Percentiles rank a stretch among this genome's conserved stretches.
phyloP scores from a whole-genome alignment of 2,113 vertebrate species.

The Gadus macrocephalus region DNA sequence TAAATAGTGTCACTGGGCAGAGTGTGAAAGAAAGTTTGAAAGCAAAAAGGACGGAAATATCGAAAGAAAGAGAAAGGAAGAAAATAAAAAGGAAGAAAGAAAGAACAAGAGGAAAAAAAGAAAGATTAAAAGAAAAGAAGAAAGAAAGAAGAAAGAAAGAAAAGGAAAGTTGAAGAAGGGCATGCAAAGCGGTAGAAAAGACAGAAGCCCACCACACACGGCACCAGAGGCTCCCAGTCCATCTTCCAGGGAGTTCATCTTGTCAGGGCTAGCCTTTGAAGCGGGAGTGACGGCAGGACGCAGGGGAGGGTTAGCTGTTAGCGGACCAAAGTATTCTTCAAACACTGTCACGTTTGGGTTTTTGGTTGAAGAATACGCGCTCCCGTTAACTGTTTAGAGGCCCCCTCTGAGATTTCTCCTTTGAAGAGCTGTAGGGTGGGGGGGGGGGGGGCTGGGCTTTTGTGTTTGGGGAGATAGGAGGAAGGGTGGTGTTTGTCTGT shows the following conservation, averaged over 20 bases:
- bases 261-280: conserved; percentile 28
- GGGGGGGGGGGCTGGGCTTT: neutral
- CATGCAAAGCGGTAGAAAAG: neutral
- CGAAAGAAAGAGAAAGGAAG: too few species aligned
- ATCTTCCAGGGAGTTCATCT: conserved; percentile 32
- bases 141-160: neutral
- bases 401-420: conserved; percentile 20
- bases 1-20: neutral
- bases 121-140: neutral
- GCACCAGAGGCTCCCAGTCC: neutral
- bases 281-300: conserved; percentile 23
- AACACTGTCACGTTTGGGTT: conserved; percentile 65
- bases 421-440: conserved; percentile 57
- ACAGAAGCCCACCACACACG: neutral
- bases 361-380: conserved; percentile 17
- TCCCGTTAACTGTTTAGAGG: conserved; percentile 69
- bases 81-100: neutral
- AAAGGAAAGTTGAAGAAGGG: neutral
- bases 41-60: neutral
- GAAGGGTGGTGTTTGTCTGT: too few species aligned
- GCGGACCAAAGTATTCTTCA: conserved; percentile 60
- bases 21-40: too few species aligned
- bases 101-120: too few species aligned
- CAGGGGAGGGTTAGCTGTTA: conserved; percentile 43
- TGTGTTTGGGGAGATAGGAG: too few species aligned